Evolutionary conservation across 2,888 invertebrate genomes (phyloP), one percentile per base, ranked within the genome.

Genomic region (Drosophila histrio): DNA sequence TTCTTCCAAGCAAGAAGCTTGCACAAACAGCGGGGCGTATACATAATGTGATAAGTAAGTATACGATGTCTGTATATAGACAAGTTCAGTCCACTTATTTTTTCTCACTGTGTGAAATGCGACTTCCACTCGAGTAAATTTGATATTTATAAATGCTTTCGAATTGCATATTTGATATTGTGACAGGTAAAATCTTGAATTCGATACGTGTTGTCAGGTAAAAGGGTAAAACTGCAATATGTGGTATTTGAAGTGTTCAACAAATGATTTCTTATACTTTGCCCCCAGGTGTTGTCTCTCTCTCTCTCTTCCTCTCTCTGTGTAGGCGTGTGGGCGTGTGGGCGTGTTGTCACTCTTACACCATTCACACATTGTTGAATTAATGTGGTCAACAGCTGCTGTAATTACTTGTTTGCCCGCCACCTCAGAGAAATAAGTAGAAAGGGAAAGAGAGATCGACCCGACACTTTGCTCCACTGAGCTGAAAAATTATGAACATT

Each of bases 401-500:
- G 62, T 84, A 86, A 80, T 80, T 80, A 80, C 75, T 65, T 83
- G 81, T 63, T 43, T 58, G 54, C 54, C 26, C 62, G 17, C 22
- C 44, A 56, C 53, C 44, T 58, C 38, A 26, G 15, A n/a, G 15
- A 21, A 21, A 32, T 13, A 19, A 19, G 11, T 3, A 38, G 38
- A 19, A 9, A 11, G 19, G 9, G 8, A 4, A 11, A 38, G 11
- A 4, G 11, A 9, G 43, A 17, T 26, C 13, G 24, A 50, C 49
- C 41, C 28, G 50, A 63, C 56, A 36, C 41, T 66, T 50, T 82
- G 83, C 77, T 79, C 41, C 86, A 79, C 46, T 87, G 88, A 85
- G 73, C 79, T 87, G 83, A 85, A 87, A 87, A 82, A 79, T 82
- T 76, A 82, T 87, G 79, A 72, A 67, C 68, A 59, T 53, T n/a